Conservation (phyloP, 2,888 invertebrate genomes). For the Tenthredo amoena region DNA sequence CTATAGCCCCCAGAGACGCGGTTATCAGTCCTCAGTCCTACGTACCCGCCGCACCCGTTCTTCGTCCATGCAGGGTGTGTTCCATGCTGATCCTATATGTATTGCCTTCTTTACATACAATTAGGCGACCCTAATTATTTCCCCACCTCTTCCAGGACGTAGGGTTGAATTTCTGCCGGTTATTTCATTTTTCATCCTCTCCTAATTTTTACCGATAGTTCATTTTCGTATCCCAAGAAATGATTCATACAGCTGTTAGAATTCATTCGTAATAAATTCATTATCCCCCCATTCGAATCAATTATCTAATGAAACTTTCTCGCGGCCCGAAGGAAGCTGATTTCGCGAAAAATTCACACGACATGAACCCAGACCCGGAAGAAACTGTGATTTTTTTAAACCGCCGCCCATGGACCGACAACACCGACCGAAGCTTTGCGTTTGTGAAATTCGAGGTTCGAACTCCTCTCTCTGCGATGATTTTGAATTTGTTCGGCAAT, state of each 20-base stretch:
- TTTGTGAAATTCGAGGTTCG: not conserved
- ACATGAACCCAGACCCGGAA: not conserved
- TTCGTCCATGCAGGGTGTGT: not conserved
- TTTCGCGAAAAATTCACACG: not conserved
- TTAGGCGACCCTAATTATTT: not conserved
- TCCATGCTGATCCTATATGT: not conserved
- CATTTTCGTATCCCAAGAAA: not conserved
- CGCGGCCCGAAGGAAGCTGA: not conserved
- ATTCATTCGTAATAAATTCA: not conserved
- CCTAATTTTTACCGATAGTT: not conserved
- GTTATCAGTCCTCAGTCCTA: not conserved
- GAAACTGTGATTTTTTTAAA: not conserved
- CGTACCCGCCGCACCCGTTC: not conserved
- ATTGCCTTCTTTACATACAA: not conserved
- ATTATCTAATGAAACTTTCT: not conserved
- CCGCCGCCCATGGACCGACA: too few relatives aligned
- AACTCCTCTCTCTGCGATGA: not conserved
- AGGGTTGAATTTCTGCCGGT: not conserved
- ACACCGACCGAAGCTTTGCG: not conserved
- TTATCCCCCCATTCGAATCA: not conserved
- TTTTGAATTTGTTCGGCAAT: not conserved
- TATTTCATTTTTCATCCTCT: not conserved
- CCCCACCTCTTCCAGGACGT: not conserved
- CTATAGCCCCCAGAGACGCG: not conserved
- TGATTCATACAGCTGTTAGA: too few relatives aligned